Evolutionary conservation across 92 coral and sea anemone species (phyloP).

Genomic region (Porites lobata): DNA sequence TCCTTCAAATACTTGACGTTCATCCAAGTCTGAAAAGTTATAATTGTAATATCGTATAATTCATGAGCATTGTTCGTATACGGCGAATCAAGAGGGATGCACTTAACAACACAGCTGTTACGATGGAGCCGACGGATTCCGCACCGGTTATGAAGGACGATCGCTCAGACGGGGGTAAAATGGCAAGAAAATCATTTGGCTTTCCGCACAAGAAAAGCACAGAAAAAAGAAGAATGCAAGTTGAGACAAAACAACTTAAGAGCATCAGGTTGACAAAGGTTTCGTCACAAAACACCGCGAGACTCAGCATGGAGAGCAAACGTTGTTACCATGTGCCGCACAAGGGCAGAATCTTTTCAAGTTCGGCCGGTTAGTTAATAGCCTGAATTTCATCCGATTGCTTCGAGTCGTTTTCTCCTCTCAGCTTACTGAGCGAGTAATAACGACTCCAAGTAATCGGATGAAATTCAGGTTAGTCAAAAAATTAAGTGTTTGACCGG

Average conservation of each 20-base stretch:
- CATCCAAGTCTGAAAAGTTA: neutral
- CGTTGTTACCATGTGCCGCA: conserved; percentile 74
- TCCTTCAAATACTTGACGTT: neutral
- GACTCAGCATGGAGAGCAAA: conserved; percentile 90
- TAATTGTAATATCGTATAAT: neutral
- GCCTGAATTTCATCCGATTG: no score
- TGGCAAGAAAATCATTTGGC: conserved; percentile 8
- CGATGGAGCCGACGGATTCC: neutral
- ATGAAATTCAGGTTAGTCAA: no score
- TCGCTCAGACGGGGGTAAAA: conserved; percentile 2
- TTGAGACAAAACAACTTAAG: neutral
- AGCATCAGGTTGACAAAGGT: neutral
- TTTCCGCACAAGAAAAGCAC: conserved; percentile 26
- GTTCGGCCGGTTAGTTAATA: no score
- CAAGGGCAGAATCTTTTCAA: conserved; percentile 79
- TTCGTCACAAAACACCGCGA: conserved; percentile 33
- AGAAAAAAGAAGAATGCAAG: neutral
- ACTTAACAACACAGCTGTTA: neutral
- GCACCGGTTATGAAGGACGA: neutral
- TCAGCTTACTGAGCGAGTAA: no score
- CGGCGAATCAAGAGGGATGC: neutral
- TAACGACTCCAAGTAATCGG: no score
- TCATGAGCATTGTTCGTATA: neutral
- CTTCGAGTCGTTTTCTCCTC: no score
- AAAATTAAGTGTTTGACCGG: no score